These are phyloP conservation scores for Leptocoma aspasia DNA, from an alignment of 2,113 vertebrate genomes.

Conservation along the genomic window DNA sequence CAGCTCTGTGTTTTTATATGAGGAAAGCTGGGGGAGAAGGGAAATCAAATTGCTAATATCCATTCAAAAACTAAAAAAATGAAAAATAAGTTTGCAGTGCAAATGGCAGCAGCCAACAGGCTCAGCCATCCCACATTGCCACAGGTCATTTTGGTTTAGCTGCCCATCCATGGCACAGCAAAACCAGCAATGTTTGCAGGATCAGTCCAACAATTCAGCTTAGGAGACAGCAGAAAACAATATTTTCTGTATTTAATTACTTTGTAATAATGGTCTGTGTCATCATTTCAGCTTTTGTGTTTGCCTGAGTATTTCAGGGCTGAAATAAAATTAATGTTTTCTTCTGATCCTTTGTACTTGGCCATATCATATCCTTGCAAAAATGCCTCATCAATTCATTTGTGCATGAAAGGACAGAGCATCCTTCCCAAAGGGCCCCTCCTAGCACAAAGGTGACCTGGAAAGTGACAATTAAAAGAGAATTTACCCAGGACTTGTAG, in stretches of 20 bases:
- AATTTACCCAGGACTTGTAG: background rate
- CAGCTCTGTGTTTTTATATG: background rate
- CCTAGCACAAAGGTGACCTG: background rate
- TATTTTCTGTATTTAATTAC: slow-evolving; percentile 37
- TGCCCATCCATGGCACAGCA: background rate
- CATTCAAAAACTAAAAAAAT: background rate
- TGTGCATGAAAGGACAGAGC: slow-evolving; percentile 39
- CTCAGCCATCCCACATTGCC: background rate
- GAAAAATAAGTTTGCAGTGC: background rate
- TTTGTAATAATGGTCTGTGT: background rate
- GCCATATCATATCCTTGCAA: background rate
- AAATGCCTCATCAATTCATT: slow-evolving; percentile 22
- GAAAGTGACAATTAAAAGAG: slow-evolving; percentile 48
- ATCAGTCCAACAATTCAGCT: background rate
- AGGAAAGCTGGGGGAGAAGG: background rate
- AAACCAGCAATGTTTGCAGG: background rate
- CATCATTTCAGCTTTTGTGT: background rate
- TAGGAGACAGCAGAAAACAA: background rate
- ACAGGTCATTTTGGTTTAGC: background rate
- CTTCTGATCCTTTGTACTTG: background rate
- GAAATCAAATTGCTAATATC: background rate
- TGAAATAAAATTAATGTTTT: slow-evolving; percentile 20
- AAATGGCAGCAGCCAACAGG: background rate
- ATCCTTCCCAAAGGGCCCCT: slow-evolving; percentile 7
- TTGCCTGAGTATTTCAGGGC: background rate